Evolutionary conservation across 2,113 vertebrate species (phyloP), one percentile per base, ranked within the genome.

Genomic region (Pica pica): DNA sequence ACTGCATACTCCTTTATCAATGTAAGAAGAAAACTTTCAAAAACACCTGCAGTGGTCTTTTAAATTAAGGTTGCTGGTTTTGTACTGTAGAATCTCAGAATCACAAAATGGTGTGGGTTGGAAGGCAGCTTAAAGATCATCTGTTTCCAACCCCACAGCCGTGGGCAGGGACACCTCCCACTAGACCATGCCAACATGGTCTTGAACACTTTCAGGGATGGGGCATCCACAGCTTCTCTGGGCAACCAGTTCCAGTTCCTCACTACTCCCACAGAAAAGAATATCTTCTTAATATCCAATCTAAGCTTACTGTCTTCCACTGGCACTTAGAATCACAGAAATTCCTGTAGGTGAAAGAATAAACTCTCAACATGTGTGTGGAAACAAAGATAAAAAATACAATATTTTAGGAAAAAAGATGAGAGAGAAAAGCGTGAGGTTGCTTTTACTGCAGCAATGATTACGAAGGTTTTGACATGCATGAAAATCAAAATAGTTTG

Each of bases 131-230:
- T 82, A 53, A 46, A 75, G 28, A 30, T 26, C 33, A 20, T 23
- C 9, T 37, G 5, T 37, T 75, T 67, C 69, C 23, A 52, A 11
- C 6, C 19, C 28, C 0, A 0, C 15, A 81, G 27, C 52, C 0
- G 1, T 60, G 24, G 30, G 46, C 33, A 68, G 61, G n/a, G 24
- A 31, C 7, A 47, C 20, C 8, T 68, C 26, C 53, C 61, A 41
- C 53, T 30, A 53, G 33, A 60, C 12, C 20, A 41, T 5, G 5
- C 20, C 61, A 68, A 15, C 47, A 20, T 18, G 20, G 28, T 53
- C 39, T 55, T 26, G 14, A 53, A 31, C 53, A 22, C 21, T 47
- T 30, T 18, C 9, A 47, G 30, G n/a, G 16, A 41, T 27, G 28
- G 53, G 39, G 20, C n/a, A 68, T 60, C 20, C 23, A 60, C 9